Evolutionary conservation across 1,140 invertebrate genomes (phyloP).

Genomic region (Copidosoma floridanum): DNA sequence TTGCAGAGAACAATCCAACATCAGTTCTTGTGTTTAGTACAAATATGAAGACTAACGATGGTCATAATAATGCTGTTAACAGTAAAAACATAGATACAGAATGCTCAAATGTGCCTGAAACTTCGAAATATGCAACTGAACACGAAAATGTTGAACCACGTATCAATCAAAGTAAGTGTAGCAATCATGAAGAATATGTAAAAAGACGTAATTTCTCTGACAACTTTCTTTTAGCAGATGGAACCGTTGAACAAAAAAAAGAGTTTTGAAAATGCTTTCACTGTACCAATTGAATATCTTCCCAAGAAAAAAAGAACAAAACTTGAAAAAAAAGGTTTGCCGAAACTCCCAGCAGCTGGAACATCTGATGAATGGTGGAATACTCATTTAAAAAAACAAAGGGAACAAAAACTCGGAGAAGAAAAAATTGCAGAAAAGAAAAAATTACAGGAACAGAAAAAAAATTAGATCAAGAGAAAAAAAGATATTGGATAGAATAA

Average conservation of each 20-base stretch:
- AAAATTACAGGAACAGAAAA: no score
- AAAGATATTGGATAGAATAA: no score
- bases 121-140: not conserved
- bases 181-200: constrained; percentile 2
- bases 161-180: not conserved
- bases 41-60: no score
- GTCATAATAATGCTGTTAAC: no score
- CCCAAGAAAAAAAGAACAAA: constrained; percentile 9
- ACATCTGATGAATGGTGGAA: no score
- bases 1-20: no score
- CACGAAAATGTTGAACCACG: no score
- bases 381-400: no score
- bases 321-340: not conserved
- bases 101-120: not conserved
- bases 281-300: not conserved
- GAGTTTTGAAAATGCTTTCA: constrained; percentile 10
- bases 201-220: not conserved
- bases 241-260: not conserved
- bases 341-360: constrained; percentile 11
- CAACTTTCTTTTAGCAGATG: not conserved
- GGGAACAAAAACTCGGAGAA: no score
- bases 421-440: no score
- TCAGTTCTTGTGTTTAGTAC: no score
- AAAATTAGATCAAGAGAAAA: no score
- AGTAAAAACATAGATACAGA: not conserved